These are phyloP conservation scores for Bombus superbus DNA, from an alignment of 1,140 invertebrate species.

Conservation along the genomic window DNA sequence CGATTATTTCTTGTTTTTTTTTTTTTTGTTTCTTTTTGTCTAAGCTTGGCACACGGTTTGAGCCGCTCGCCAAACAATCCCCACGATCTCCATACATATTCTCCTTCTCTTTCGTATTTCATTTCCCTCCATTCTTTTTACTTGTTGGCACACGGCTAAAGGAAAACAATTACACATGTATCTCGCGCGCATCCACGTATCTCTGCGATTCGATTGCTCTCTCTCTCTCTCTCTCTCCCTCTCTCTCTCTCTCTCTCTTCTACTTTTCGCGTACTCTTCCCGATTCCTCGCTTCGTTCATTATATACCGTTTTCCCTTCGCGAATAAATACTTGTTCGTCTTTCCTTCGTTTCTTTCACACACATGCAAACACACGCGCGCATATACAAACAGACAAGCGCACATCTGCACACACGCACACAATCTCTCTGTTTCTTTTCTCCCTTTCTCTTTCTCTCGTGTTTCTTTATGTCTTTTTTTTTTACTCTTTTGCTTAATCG, in stretches of 20 bases:
- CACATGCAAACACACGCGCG: conserved; percentile 6
- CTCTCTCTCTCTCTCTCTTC: background rate
- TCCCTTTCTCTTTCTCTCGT: conserved; percentile 20
- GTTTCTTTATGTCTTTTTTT: background rate
- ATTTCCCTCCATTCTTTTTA: conserved; percentile 34
- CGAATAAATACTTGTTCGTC: background rate
- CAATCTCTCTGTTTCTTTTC: background rate
- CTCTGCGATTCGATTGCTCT: conserved; percentile 25
- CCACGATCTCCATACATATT: conserved; percentile 32
- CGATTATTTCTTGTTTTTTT: conserved; percentile 19
- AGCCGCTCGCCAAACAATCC: conserved; percentile 64
- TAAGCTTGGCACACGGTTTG: conserved; percentile 73
- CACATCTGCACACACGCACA: background rate
- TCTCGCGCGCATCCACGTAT: conserved; percentile 22
- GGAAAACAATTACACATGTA: conserved; percentile 7
- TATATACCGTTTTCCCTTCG: conserved; percentile 1
- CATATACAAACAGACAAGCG: background rate
- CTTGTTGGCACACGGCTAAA: conserved; percentile 64
- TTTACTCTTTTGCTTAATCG: conserved; percentile 56
- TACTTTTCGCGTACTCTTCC: background rate
- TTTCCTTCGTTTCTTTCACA: conserved; percentile 2
- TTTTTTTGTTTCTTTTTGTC: conserved; percentile 16
- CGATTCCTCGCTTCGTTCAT: conserved; percentile 1
- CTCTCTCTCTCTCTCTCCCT: background rate
- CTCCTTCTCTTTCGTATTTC: background rate